A percentile compares a stretch with the other conserved stretches of the same genome.
These are phyloP conservation scores for Lomographa bimaculata DNA, from an alignment of 2,888 invertebrate genomes.

Conservation along the genomic window DNA sequence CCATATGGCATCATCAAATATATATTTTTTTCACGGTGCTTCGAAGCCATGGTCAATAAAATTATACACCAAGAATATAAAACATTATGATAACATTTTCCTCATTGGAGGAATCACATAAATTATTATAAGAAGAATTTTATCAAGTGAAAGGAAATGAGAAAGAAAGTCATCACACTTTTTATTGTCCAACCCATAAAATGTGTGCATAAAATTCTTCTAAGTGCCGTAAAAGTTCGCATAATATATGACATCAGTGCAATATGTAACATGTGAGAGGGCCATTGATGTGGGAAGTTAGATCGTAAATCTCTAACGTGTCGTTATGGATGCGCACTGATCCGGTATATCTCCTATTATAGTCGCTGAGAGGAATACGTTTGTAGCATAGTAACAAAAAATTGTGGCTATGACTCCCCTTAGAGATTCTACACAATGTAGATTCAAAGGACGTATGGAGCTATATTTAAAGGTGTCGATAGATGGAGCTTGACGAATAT, in stretches of 20 bases:
- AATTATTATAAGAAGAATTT: no score
- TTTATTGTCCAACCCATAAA: slow-evolving; percentile 19
- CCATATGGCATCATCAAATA: no score
- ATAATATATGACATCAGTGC: slow-evolving; percentile 40
- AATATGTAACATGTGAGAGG: slow-evolving; percentile 47
- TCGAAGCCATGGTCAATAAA: no score
- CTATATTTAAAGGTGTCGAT: no score
- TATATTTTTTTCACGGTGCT: no score
- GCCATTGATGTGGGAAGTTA: slow-evolving; percentile 43
- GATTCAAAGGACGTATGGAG: no score
- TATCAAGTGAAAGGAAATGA: slow-evolving; percentile 19
- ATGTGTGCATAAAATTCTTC: slow-evolving; percentile 22
- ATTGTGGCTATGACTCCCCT: no score
- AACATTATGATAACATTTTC: no score
- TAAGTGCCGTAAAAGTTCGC: slow-evolving; percentile 37
- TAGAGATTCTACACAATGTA: no score
- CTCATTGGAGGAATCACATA: slow-evolving; percentile 1
- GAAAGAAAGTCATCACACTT: slow-evolving; percentile 21
- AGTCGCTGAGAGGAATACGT: slow-evolving; percentile 15
- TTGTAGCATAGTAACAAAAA: neutral
- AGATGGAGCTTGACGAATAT: no score
- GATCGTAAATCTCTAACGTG: slow-evolving; percentile 51
- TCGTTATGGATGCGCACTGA: slow-evolving; percentile 37
- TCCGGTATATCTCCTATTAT: slow-evolving; percentile 17
- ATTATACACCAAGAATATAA: no score